Percentiles rank a stretch among this genome's conserved stretches.
These are phyloP conservation scores for Scomber japonicus DNA, from an alignment of 2,113 vertebrate genomes.

Conservation along the genomic window DNA sequence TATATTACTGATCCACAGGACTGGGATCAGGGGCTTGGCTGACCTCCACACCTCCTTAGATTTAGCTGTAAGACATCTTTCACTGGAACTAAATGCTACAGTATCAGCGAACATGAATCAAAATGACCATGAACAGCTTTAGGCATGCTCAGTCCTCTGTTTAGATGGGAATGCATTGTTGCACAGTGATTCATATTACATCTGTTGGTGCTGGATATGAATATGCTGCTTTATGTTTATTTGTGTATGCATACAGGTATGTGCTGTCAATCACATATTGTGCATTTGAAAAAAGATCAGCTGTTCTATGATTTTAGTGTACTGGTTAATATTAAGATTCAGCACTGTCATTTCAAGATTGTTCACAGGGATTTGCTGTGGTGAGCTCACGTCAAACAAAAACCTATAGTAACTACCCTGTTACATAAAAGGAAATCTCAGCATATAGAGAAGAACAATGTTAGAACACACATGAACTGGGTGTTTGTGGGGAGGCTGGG, in stretches of 20 bases:
- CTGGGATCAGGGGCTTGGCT: neutral
- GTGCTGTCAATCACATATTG: neutral
- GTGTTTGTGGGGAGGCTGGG: conserved; percentile 54
- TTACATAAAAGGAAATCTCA: neutral
- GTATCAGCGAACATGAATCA: neutral
- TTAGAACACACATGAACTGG: conserved; percentile 29
- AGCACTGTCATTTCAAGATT: too few species aligned
- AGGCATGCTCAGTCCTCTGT: neutral
- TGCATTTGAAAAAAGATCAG: neutral
- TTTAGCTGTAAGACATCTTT: neutral
- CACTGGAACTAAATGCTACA: neutral
- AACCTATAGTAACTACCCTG: too few species aligned
- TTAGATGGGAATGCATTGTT: conserved; percentile 26
- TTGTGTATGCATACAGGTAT: neutral
- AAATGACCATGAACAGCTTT: too few species aligned
- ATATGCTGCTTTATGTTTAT: neutral
- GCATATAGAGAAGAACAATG: conserved; percentile 16
- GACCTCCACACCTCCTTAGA: neutral
- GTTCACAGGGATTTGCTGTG: too few species aligned
- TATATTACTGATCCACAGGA: too few species aligned
- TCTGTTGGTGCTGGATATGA: neutral
- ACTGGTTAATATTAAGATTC: too few species aligned
- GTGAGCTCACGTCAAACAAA: too few species aligned
- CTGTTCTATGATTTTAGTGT: neutral
- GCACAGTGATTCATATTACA: conserved; percentile 16